Base-by-base conservation (phyloP, 2,888 invertebrate species). In the Amphipoea oculea region DNA sequence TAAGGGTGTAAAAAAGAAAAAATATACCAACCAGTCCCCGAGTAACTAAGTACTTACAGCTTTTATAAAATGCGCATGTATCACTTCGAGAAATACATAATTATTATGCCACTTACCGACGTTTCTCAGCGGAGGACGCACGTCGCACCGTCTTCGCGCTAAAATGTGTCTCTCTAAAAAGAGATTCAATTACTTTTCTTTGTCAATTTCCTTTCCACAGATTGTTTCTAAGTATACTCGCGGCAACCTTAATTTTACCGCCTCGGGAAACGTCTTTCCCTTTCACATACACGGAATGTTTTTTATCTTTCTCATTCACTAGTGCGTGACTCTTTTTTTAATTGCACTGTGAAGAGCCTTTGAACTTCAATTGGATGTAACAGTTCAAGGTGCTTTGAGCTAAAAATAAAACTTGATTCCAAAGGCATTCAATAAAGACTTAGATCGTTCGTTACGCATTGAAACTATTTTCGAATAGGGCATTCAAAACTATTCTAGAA, bases 161-260 rank as follows among this genome's bases (percentile, higher is more conserved):
- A 72, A 89, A 89, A 81, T 88, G 71, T 78, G 65, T 75, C 62
- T 73, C 45, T 29, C n/a, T 78, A 2, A 79, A 76, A 80, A 83
- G 82, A 81, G 67, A 89, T 89, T 87, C 82, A 85, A 89, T 89
- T 87, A 85, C 83, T 83, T 78, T 77, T 87, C 90, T 90, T 91
- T 90, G 88, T 88, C 88, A 88, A 89, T 89, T 82, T 84, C 77
- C 78, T 76, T 76, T 71, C 80, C 81, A 68, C 85, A 84, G 81
- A 88, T 83, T 85, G 86, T 85, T 87, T 86, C 74, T 81, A 79
- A 90, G 83, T 86, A 86, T 78, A 74, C 68, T 57, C 76, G 84
- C 68, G 82, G 79, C 86, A 83, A 81, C 83, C 85, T 87, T 87
- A 87, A 90, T 80, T 86, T 83, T 71, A 63, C 68, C 69, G 86